phyloP scores from a whole-genome alignment of 2,113 vertebrate genomes.

The Propithecus coquereli region DNA sequence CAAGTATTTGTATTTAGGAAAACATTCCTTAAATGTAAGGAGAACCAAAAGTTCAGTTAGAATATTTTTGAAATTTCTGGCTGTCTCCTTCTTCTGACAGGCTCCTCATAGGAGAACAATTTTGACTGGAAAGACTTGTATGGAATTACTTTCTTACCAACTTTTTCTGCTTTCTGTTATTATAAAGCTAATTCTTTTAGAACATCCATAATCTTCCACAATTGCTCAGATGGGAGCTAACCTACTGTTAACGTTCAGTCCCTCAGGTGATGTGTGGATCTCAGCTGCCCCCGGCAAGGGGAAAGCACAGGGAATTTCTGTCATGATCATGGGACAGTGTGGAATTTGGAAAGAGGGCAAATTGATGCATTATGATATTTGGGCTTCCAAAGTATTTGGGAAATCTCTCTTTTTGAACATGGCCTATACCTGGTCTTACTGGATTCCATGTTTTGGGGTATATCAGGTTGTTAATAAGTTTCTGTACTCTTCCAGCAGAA shows the following conservation, averaged over 20 bases:
- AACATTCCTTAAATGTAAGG: background rate
- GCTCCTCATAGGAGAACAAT: background rate
- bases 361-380: fast-evolving
- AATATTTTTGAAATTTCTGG: background rate
- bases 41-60: background rate
- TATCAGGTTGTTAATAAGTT: background rate
- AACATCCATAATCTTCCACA: background rate
- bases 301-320: no score
- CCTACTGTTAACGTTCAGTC: background rate
- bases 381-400: background rate
- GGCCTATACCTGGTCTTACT: background rate
- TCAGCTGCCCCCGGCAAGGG: background rate
- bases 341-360: no score
- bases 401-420: background rate
- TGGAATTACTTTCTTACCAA: background rate
- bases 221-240: background rate
- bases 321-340: fast-evolving
- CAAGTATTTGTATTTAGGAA: background rate
- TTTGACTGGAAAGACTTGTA: background rate
- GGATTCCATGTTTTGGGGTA: background rate
- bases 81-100: background rate
- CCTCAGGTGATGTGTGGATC: background rate
- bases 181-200: background rate
- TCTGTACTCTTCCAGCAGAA: background rate
- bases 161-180: background rate